These are phyloP conservation scores for Xiphias gladius DNA, from an alignment of 2,113 vertebrate species.

Conservation along the genomic window DNA sequence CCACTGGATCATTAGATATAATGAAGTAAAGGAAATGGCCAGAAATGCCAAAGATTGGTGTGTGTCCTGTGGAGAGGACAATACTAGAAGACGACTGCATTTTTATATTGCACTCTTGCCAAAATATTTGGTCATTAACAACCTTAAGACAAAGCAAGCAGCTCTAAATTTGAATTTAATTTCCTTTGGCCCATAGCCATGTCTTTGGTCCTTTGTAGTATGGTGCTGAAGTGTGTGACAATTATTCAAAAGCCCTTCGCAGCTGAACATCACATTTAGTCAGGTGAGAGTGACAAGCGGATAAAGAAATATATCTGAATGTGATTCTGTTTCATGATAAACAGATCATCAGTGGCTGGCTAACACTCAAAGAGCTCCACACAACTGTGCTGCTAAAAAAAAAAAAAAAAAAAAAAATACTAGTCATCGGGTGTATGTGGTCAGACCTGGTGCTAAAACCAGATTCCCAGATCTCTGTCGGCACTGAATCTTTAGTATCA, in stretches of 20 bases:
- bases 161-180: slow-evolving; percentile 4
- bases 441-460: not conserved
- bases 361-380: slow-evolving; percentile 9
- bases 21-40: not conserved
- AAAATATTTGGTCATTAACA: slow-evolving; percentile 70
- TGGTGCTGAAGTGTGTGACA: not conserved
- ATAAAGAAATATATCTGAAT: not conserved
- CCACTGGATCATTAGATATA: not conserved
- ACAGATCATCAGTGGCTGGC: not conserved
- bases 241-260: slow-evolving; percentile 3
- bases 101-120: slow-evolving; percentile 70
- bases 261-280: not conserved
- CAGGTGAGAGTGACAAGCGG: slow-evolving; percentile 7
- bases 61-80: slow-evolving; percentile 17
- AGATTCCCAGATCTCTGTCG: slow-evolving; percentile 39
- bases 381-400: slow-evolving; percentile 9
- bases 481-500: slow-evolving; percentile 12
- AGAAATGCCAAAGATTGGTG: slow-evolving; percentile 2
- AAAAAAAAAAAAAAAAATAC: slow-evolving; percentile 9
- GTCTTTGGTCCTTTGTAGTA: slow-evolving; percentile 55
- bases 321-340: slow-evolving; percentile 6
- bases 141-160: slow-evolving; percentile 30
- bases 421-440: not conserved
- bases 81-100: slow-evolving; percentile 35
- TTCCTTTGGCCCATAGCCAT: slow-evolving; percentile 29